Evolutionary conservation across 2,888 invertebrate genomes (phyloP).

Genomic region (Incurvaria masculella): DNA sequence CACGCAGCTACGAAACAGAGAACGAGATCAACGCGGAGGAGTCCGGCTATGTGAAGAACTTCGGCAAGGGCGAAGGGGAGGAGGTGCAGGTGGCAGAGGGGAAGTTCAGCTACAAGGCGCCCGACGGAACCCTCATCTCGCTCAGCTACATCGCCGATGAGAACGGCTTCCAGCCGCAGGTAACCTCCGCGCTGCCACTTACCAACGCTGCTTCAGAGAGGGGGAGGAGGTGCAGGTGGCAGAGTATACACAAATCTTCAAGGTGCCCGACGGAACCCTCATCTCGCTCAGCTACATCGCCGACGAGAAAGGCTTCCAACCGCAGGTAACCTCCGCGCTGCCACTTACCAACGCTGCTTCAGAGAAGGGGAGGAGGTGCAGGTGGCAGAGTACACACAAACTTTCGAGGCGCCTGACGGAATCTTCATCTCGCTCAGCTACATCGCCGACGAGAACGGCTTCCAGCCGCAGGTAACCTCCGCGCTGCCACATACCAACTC

Average conservation of each 20-base stretch:
- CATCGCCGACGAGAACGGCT: slow-evolving; percentile 53
- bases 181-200: slow-evolving; percentile 16
- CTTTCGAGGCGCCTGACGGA: too few species aligned
- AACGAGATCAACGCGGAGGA: slow-evolving; percentile 64
- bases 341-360: too few species aligned
- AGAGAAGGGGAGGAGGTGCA: too few species aligned
- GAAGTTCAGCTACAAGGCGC: slow-evolving; percentile 64
- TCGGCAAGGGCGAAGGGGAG: slow-evolving; percentile 52
- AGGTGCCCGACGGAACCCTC: too few species aligned
- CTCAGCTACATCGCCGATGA: slow-evolving; percentile 67
- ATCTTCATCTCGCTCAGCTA: too few species aligned
- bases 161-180: slow-evolving; percentile 65
- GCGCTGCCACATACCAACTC: too few species aligned
- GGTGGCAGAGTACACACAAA: too few species aligned
- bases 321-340: not conserved
- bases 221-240: too few species aligned
- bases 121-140: slow-evolving; percentile 62
- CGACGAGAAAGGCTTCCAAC: slow-evolving; percentile 61
- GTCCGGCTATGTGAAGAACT: slow-evolving; percentile 58
- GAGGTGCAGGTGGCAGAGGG: slow-evolving; percentile 55
- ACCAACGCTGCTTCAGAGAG: too few species aligned
- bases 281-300: too few species aligned
- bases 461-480: slow-evolving; percentile 30
- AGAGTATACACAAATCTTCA: too few species aligned
- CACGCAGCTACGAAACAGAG: slow-evolving; percentile 64